Evolutionary conservation across 2,888 invertebrate species (phyloP).

Genomic region (Hirtodrosophila cameraria): DNA sequence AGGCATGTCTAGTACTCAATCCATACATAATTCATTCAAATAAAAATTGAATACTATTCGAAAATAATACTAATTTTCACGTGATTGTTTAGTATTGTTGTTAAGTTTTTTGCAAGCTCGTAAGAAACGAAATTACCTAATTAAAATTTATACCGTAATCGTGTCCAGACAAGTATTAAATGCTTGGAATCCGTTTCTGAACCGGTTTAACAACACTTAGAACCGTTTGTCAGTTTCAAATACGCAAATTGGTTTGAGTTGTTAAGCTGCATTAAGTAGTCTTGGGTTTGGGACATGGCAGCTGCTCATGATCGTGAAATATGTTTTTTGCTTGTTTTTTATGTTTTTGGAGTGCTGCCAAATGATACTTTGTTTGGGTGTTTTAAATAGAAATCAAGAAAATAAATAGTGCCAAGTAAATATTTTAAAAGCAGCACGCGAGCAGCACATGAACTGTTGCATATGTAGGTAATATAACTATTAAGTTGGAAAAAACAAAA

Average conservation of each 20-base stretch:
- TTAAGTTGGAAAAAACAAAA: neutral
- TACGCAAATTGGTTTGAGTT: neutral
- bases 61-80: neutral
- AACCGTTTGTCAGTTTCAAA: neutral
- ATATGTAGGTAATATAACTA: neutral
- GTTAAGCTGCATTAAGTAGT: neutral
- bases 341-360: conserved; percentile 10
- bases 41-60: neutral
- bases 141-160: neutral
- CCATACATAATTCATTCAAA: neutral
- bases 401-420: conserved; percentile 13
- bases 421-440: conserved; percentile 53
- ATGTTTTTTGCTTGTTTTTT: neutral
- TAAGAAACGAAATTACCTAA: neutral
- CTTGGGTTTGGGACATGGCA: neutral
- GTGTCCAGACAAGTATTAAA: neutral
- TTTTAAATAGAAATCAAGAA: conserved; percentile 5
- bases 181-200: neutral
- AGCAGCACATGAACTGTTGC: conserved; percentile 25
- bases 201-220: conserved; percentile 15
- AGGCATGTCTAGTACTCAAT: conserved; percentile 28
- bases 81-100: neutral
- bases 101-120: neutral
- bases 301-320: conserved; percentile 1
- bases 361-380: neutral